Evolutionary conservation across 2,797 vertebrate species (phyloP), one percentile per base, ranked within the genome.

Genomic region (Rhyacichthys aspro): DNA sequence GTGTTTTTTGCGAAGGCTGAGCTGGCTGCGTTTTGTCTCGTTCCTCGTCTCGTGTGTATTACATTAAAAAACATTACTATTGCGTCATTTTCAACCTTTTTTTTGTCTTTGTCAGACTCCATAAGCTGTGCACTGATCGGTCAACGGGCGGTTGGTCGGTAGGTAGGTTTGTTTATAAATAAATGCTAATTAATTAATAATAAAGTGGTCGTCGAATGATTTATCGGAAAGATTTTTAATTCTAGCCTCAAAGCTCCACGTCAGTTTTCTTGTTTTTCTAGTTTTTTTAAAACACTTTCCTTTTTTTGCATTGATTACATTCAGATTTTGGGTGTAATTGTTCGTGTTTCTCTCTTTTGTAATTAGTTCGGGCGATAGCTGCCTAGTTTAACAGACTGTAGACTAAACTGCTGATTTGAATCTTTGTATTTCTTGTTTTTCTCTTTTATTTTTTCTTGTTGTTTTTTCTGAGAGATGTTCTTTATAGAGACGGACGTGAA

Each of bases 331-430:
- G 34, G 39, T 46, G n/a, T 55, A 53, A 53, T 54, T 64, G n/a
- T n/a, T n/a, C n/a, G n/a, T 60, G 37, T 23, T 42, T 55, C 61
- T n/a, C n/a, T n/a, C 41, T n/a, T 10, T 39, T 28, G 11, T 50
- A 10, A 6, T 15, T 43, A 52, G 42, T 42, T 58, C 14, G 39
- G 8, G 59, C 23, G 64, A 63, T 79, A 69, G 78, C 78, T 86
- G 83, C 78, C 72, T 67, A 59, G 78, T 62, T 56, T 57, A 59
- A 67, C 66, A 76, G 61, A 74, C 74, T 70, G 56, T 82, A 74
- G 74, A 75, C 73, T 79, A 58, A 82, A 81, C 55, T 76, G 75
- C 72, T 74, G 64, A 77, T 73, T 52, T 63, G 67, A 56, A 54
- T 67, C 23, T 81, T 57, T 82, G 70, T 80, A 77, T 74, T 70